Conservation (phyloP, 2,888 invertebrate species). For the Sericinus montela region DNA sequence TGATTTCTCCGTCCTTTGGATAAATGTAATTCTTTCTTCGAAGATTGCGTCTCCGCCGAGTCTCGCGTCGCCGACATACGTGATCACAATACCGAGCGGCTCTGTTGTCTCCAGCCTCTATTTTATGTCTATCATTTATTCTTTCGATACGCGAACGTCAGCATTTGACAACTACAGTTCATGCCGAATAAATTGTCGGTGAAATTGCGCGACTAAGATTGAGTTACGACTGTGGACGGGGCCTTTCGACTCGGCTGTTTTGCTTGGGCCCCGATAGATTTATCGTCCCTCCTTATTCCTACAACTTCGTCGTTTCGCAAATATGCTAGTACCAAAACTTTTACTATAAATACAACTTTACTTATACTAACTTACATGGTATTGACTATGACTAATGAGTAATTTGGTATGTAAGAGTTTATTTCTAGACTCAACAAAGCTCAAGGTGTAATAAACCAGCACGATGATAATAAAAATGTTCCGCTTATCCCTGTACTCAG, state of each 20-base stretch:
- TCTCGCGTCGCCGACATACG: conserved; percentile 52
- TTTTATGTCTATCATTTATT: conserved; percentile 73
- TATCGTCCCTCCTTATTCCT: conserved; percentile 56
- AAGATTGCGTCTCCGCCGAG: conserved; percentile 67
- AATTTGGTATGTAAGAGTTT: too few relatives aligned
- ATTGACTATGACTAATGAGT: too few relatives aligned
- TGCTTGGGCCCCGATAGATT: conserved; percentile 53
- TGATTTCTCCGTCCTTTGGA: conserved; percentile 67
- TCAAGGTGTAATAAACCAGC: conserved; percentile 48
- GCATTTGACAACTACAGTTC: conserved; percentile 75
- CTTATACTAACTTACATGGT: background rate
- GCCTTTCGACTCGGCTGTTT: conserved; percentile 55
- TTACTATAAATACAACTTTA: conserved; percentile 4
- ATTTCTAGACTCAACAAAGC: background rate
- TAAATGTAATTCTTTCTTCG: conserved; percentile 73
- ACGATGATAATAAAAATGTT: conserved; percentile 73
- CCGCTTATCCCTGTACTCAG: conserved; percentile 61
- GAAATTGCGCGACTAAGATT: conserved; percentile 64
- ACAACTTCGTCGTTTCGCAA: conserved; percentile 36
- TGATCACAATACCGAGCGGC: conserved; percentile 65
- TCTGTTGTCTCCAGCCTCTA: conserved; percentile 59
- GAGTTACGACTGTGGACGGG: conserved; percentile 65
- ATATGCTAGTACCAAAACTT: conserved; percentile 32
- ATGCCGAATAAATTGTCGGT: conserved; percentile 70
- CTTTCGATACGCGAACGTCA: conserved; percentile 68